Percentiles rank a stretch among this genome's conserved stretches.
Conservation (phyloP, 2,888 invertebrate species). For the Pelosia muscerda region DNA sequence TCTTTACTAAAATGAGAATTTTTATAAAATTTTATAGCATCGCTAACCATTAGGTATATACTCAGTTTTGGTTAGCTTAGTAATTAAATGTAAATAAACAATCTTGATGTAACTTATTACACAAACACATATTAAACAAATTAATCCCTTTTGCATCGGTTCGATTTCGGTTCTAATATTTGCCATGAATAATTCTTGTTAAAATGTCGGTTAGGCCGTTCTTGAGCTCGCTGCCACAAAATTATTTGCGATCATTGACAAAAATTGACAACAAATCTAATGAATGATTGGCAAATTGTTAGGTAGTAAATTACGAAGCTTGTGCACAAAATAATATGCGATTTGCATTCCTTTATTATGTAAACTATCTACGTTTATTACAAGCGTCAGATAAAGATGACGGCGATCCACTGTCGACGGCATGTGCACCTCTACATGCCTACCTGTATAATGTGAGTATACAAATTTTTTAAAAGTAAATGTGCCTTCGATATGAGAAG, state of each 20-base stretch:
- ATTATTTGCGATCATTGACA: slow-evolving; percentile 18
- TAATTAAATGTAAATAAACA: too few species aligned
- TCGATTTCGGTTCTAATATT: too few species aligned
- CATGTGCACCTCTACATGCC: slow-evolving; percentile 62
- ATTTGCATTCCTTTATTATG: slow-evolving; percentile 50
- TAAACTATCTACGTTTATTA: slow-evolving; percentile 56
- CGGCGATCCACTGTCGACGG: slow-evolving; percentile 47
- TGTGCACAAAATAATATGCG: slow-evolving; percentile 31
- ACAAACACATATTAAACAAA: too few species aligned
- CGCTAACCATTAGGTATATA: too few species aligned
- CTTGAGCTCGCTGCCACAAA: background rate
- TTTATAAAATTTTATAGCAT: too few species aligned
- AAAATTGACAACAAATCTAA: slow-evolving; percentile 30
- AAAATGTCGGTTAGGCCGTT: too few species aligned
- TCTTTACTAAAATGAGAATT: too few species aligned
- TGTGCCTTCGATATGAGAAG: slow-evolving; percentile 45
- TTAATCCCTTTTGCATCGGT: too few species aligned
- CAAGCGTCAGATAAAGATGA: slow-evolving; percentile 56
- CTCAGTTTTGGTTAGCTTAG: too few species aligned
- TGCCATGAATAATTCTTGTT: background rate
- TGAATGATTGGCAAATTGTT: slow-evolving; percentile 32
- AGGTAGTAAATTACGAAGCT: slow-evolving; percentile 49
- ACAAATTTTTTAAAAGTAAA: slow-evolving; percentile 49
- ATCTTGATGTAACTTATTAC: too few species aligned
- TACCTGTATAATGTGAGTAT: slow-evolving; percentile 59